A percentile compares a stretch with the other conserved stretches of the same genome.
Evolutionary conservation across 2,113 vertebrate genomes (phyloP).

Genomic region (Lepus americanus): DNA sequence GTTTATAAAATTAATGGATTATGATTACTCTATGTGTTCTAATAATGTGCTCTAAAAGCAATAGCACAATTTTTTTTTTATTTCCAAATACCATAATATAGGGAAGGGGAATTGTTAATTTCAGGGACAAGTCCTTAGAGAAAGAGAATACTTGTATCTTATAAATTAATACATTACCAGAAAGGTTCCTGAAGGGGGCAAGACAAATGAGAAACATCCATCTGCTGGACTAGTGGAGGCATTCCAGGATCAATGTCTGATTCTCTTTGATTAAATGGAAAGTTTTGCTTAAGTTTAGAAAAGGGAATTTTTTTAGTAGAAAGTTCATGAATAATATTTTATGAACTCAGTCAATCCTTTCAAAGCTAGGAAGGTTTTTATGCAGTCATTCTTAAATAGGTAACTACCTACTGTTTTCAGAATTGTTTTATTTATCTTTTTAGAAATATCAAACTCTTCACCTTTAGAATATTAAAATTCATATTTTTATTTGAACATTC

Average conservation of each 20-base stretch:
- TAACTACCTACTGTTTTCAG: not conserved
- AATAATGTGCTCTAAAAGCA: not conserved
- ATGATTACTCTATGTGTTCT: not conserved
- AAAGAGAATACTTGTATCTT: not conserved
- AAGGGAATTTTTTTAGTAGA: not conserved
- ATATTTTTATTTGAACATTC: not conserved
- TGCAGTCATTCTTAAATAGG: not conserved
- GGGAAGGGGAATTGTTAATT: not conserved
- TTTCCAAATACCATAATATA: not conserved
- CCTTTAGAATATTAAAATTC: not conserved
- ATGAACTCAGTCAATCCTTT: not conserved
- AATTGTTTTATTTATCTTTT: not conserved
- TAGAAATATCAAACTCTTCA: not conserved
- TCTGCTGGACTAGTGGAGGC: not conserved
- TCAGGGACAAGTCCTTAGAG: not conserved
- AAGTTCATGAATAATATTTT: not conserved
- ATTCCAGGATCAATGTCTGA: not conserved
- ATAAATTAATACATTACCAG: not conserved
- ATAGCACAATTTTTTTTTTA: not conserved
- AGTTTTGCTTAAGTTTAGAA: slow-evolving; percentile 28
- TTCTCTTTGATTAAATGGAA: not conserved
- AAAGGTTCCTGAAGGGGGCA: not conserved
- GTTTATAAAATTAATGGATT: not conserved
- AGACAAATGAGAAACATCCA: not conserved
- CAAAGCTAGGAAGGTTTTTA: not conserved